A percentile compares a stretch with the other conserved stretches of the same genome.
phyloP scores from a whole-genome alignment of 1,140 invertebrate species.

The Pseudobourletiella spinata region DNA sequence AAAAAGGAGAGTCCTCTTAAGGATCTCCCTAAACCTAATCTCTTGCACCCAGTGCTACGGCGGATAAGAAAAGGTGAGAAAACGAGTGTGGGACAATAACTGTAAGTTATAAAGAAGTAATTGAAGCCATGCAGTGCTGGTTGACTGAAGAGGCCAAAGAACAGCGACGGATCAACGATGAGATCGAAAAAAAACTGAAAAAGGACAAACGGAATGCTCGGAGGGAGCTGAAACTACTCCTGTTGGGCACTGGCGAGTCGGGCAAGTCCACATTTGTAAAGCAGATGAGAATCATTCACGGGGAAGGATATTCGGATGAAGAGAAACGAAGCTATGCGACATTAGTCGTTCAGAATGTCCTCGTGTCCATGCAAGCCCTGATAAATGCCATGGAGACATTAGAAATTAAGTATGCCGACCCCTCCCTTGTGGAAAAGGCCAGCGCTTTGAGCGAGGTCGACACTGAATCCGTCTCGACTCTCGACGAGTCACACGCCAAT shows the following conservation, averaged over 20 bases:
- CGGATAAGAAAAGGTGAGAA: neutral
- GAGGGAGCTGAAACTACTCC: conserved; percentile 93
- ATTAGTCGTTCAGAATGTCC: conserved; percentile 99
- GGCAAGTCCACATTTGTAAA: conserved; percentile 99
- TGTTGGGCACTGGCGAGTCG: conserved; percentile 98
- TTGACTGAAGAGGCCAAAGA: conserved; percentile 99
- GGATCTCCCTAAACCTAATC: no score
- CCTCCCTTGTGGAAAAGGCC: conserved; percentile 76
- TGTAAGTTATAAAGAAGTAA: neutral
- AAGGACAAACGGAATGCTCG: conserved; percentile 99
- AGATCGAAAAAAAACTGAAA: conserved; percentile 97
- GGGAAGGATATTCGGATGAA: conserved; percentile 97
- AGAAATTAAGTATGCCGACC: conserved; percentile 87
- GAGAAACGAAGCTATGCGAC: conserved; percentile 98
- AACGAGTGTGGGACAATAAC: neutral
- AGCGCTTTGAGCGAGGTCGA: conserved; percentile 90
- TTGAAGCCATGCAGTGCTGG: conserved; percentile 90
- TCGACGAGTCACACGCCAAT: conserved; percentile 92
- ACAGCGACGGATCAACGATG: conserved; percentile 99
- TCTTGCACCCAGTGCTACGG: neutral
- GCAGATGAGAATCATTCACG: conserved; percentile 99
- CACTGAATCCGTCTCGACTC: conserved; percentile 97
- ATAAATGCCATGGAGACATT: conserved; percentile 98
- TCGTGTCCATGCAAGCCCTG: conserved; percentile 99
- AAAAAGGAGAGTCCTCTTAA: no score